Conservation (phyloP, 2,888 invertebrate genomes). For the Protonemura montana region DNA sequence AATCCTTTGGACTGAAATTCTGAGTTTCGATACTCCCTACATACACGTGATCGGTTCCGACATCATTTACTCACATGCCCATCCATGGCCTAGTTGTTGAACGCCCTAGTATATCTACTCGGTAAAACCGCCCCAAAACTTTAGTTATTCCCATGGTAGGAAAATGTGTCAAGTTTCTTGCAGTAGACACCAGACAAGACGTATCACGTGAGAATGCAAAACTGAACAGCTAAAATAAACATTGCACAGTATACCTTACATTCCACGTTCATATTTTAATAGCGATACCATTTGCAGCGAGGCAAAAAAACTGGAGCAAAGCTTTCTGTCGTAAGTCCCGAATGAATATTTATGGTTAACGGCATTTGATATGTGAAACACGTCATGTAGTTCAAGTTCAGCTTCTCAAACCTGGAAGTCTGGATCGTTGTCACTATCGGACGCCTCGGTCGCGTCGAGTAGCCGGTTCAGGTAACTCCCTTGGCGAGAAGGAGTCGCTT, state of each 20-base stretch:
- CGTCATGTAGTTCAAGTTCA: too few relatives aligned
- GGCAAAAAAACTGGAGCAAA: background rate
- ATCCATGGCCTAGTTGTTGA: background rate
- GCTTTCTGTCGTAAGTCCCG: background rate
- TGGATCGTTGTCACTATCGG: constrained; percentile 1
- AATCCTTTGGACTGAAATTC: too few relatives aligned
- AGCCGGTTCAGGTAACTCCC: background rate
- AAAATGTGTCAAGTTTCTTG: background rate
- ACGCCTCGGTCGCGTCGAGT: background rate
- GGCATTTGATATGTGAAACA: background rate
- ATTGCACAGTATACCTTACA: background rate
- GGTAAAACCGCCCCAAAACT: background rate
- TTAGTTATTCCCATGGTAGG: background rate
- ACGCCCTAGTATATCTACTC: background rate
- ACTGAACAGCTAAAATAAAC: background rate
- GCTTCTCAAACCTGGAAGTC: background rate
- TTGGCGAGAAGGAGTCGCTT: background rate
- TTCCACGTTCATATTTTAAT: background rate
- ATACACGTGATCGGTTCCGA: too few relatives aligned
- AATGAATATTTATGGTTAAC: background rate
- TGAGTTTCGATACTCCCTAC: too few relatives aligned
- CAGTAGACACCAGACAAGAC: too few relatives aligned
- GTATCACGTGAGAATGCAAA: background rate
- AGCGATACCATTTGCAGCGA: background rate
- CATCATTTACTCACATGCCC: background rate